These are phyloP conservation scores for Emydura subglobosa DNA, from an alignment of 2,113 vertebrate genomes.

Conservation along the genomic window DNA sequence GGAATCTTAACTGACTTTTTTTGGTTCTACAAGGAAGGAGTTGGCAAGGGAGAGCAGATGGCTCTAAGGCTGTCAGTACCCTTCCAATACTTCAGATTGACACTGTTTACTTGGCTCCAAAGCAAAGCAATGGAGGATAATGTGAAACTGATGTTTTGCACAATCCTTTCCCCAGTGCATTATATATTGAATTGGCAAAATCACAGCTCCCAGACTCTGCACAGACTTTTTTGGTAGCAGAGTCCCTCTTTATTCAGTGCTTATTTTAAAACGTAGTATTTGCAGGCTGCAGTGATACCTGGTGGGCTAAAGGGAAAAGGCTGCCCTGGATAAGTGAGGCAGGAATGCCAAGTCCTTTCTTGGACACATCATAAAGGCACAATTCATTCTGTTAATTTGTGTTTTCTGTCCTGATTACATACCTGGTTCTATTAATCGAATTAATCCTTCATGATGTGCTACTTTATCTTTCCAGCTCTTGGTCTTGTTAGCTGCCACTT, in stretches of 20 bases:
- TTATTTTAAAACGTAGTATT: background rate
- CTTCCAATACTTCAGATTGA: background rate
- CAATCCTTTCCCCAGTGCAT: background rate
- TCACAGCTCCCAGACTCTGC: background rate
- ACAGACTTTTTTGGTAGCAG: background rate
- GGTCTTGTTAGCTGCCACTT: slow-evolving; percentile 90
- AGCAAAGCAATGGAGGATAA: background rate
- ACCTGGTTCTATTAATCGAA: slow-evolving; percentile 96
- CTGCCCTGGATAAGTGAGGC: background rate
- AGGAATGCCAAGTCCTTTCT: background rate
- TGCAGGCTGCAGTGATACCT: background rate
- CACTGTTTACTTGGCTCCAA: background rate
- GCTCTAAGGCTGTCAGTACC: background rate
- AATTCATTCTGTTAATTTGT: background rate
- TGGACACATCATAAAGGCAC: background rate
- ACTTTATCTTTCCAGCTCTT: slow-evolving; percentile 98
- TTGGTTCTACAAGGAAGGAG: background rate
- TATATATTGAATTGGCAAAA: background rate
- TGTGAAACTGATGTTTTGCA: background rate
- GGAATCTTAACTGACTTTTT: background rate
- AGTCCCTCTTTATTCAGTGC: background rate
- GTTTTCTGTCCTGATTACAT: background rate
- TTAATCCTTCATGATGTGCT: slow-evolving; percentile 92
- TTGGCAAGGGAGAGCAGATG: background rate
- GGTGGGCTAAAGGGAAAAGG: background rate